These are phyloP conservation scores for Abrostola tripartita DNA, from an alignment of 2,888 invertebrate species.

Conservation along the genomic window DNA sequence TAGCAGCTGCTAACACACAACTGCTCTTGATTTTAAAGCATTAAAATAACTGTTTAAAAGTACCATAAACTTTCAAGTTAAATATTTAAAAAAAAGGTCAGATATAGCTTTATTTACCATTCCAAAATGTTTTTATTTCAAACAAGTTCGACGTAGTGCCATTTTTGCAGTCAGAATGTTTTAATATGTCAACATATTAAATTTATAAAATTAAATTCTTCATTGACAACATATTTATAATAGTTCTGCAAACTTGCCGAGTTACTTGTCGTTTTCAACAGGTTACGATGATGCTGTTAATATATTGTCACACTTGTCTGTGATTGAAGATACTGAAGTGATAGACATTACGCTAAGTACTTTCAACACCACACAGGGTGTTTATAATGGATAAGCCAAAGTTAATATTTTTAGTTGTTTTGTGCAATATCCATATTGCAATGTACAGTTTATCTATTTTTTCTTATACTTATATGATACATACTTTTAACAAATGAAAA, in stretches of 20 bases:
- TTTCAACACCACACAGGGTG: constrained; percentile 71
- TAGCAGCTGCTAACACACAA: constrained; percentile 38
- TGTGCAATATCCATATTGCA: constrained; percentile 87
- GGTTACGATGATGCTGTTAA: constrained; percentile 54
- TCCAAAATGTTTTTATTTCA: constrained; percentile 63
- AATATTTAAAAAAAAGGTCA: no score
- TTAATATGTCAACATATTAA: constrained; percentile 27
- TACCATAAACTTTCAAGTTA: constrained; percentile 43
- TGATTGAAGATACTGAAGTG: constrained; percentile 65
- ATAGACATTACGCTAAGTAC: constrained; percentile 61
- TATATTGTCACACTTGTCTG: constrained; percentile 62
- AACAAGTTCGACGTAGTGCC: constrained; percentile 70
- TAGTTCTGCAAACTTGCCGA: constrained; percentile 29
- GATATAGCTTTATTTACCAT: constrained; percentile 65
- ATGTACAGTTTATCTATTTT: constrained; percentile 82
- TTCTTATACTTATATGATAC: constrained; percentile 70
- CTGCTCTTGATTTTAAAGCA: constrained; percentile 29
- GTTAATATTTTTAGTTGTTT: constrained; percentile 84
- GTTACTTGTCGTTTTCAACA: constrained; percentile 45
- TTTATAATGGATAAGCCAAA: constrained; percentile 86
- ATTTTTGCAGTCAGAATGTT: constrained; percentile 61
- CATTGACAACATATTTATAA: constrained; percentile 20
- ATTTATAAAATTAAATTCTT: constrained; percentile 31
- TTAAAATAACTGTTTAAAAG: constrained; percentile 38
- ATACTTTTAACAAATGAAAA: constrained; percentile 69